Conservation (phyloP, 2,888 invertebrate genomes). For the Synanthedon formicaeformis region DNA sequence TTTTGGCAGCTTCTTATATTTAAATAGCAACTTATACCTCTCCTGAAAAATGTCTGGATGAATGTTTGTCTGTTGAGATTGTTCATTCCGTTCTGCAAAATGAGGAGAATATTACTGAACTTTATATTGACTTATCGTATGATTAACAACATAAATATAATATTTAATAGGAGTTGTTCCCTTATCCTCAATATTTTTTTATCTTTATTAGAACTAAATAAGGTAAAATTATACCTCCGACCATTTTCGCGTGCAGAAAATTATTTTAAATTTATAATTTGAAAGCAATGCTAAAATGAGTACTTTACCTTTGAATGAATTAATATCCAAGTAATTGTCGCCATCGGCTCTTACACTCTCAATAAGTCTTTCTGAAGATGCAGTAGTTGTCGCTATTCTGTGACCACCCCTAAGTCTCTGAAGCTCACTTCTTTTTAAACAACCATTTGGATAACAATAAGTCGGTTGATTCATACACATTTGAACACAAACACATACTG, state of each 20-base stretch:
- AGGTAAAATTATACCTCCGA: too few relatives aligned
- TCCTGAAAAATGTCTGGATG: conserved; percentile 38
- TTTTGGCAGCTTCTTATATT: conserved; percentile 39
- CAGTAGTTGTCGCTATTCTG: conserved; percentile 4
- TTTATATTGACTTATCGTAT: too few relatives aligned
- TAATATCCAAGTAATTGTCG: not conserved
- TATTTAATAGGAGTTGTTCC: too few relatives aligned
- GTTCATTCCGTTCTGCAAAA: not conserved
- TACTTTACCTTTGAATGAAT: too few relatives aligned
- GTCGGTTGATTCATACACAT: conserved; percentile 45
- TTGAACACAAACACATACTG: conserved; percentile 49
- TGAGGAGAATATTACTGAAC: not conserved
- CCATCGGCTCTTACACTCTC: not conserved
- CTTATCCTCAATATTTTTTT: too few relatives aligned
- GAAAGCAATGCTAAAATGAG: too few relatives aligned
- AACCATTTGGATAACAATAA: conserved; percentile 55
- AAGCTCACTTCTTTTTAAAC: conserved; percentile 25
- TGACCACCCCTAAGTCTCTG: not conserved
- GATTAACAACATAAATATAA: too few relatives aligned
- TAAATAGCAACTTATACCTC: conserved; percentile 31
- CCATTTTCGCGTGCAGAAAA: too few relatives aligned
- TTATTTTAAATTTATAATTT: too few relatives aligned
- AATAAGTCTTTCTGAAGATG: conserved; percentile 10
- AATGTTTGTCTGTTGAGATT: conserved; percentile 6
- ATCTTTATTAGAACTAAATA: too few relatives aligned